Conservation (phyloP, 2,113 vertebrate species). For the Struthidea cinerea region DNA sequence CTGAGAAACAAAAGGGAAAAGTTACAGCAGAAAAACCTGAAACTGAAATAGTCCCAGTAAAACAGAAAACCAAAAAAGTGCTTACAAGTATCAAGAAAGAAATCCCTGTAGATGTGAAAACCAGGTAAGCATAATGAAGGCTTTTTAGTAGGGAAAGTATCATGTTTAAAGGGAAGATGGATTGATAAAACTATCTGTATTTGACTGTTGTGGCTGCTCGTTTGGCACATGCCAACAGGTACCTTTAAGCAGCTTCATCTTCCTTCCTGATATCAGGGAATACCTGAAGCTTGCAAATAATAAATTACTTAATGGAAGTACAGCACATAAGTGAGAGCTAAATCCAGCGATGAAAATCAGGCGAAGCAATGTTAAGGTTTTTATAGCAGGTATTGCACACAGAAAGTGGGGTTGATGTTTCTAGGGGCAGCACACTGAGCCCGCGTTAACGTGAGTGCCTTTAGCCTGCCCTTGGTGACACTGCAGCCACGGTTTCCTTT, state of each 20-base stretch:
- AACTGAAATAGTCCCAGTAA: constrained; percentile 76
- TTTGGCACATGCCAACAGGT: not conserved
- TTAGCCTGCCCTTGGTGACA: not conserved
- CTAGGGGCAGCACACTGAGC: not conserved
- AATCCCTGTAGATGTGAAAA: constrained; percentile 79
- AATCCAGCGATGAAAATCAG: not conserved
- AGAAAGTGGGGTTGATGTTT: not conserved
- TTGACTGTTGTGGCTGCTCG: not conserved
- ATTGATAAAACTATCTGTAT: not conserved
- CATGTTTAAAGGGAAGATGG: not conserved
- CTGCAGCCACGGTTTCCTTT: not conserved
- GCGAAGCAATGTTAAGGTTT: not conserved
- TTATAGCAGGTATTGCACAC: not conserved
- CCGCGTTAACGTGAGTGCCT: fast-evolving
- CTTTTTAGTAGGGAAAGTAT: not conserved
- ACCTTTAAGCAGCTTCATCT: not conserved
- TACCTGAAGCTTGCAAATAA: not conserved
- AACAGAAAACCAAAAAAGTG: constrained; percentile 87
- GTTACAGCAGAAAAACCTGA: constrained; percentile 78
- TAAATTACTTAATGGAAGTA: not conserved
- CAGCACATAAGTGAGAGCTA: not conserved
- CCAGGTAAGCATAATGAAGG: constrained; percentile 76
- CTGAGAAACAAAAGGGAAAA: constrained; percentile 89
- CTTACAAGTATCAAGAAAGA: constrained; percentile 82
- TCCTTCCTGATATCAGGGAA: not conserved